phyloP scores from a whole-genome alignment of 1,140 invertebrate species.

The Drosophila asahinai region DNA sequence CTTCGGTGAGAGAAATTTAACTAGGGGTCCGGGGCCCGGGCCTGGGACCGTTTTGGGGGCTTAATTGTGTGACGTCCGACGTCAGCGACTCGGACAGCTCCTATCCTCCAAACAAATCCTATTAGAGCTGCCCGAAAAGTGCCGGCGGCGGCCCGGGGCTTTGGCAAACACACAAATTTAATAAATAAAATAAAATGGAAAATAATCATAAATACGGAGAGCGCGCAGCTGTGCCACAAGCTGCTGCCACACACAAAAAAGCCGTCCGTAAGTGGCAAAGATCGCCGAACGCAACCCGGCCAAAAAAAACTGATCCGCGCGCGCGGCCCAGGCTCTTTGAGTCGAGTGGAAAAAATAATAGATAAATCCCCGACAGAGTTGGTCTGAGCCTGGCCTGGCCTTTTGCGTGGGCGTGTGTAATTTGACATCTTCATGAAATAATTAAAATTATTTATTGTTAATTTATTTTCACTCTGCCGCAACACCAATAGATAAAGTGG shows the following conservation, averaged over 20 bases:
- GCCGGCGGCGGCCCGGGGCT: constrained; percentile 46
- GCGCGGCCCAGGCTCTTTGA: constrained; percentile 6
- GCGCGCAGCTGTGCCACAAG: constrained; percentile 72
- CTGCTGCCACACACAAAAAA: constrained; percentile 46
- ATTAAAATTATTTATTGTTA: constrained; percentile 84
- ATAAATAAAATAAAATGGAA: constrained; percentile 67
- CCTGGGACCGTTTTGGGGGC: constrained; percentile 14
- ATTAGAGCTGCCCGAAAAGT: constrained; percentile 67
- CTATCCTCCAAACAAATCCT: constrained; percentile 62
- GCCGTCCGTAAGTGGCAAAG: constrained; percentile 69
- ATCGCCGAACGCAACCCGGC: constrained; percentile 52
- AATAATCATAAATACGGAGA: constrained; percentile 79
- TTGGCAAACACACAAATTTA: constrained; percentile 66
- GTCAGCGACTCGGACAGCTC: constrained; percentile 58
- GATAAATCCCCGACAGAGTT: constrained; percentile 14
- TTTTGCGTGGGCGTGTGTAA: constrained; percentile 75
- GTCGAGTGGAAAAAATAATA: constrained; percentile 14
- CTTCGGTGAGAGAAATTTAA: constrained; percentile 27
- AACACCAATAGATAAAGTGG: constrained; percentile 67
- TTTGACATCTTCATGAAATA: constrained; percentile 84
- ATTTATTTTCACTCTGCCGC: constrained; percentile 73
- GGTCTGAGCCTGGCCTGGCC: constrained; percentile 36
- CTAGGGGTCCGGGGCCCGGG: constrained; percentile 1
- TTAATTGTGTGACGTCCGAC: constrained; percentile 38
- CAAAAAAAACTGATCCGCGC: background rate